Evolutionary conservation across 2,113 vertebrate species (phyloP), one percentile per base, ranked within the genome.

Genomic region (Turnix velox): DNA sequence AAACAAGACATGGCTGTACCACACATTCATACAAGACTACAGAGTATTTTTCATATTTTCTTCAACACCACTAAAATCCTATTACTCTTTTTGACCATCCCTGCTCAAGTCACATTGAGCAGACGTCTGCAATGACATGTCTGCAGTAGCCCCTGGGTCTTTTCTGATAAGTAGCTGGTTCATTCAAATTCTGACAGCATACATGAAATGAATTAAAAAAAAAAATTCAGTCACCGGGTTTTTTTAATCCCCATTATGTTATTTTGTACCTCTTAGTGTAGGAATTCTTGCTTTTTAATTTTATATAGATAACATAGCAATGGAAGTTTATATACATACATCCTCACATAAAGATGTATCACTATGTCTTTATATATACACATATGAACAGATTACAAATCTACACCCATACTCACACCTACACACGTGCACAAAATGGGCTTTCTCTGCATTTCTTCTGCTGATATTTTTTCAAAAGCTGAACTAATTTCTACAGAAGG

Each of bases 11-110:
- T 12, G 16, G 62, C 8, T 22, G 18, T 35, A 40, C 23, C 51
- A 39, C 13, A 66, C 81, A 94, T 83, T 94, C 67, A 94, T 62
- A 92, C 59, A 92, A 74, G 78, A 67, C 82, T 76, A 96, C 68
- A 61, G 67, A 84, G 3, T 61, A 39, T 75, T 91, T 92, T 92
- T 73, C 83, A 35, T 33, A 24, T 67, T 83, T 91, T 80, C 79
- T 93, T 83, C 83, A 88, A 28, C 13, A 89, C 61, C 91, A 37
- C 52, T 17, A 7, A 59, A 72, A 87, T 94, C 87, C 67, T 80
- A 61, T 90, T 94, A 89, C 76, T 71, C 76, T 94, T 92, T 97
- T 65, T 93, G 91, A 94, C 75, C 49, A 87, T 76, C 20, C 43
- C 62, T 72, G 68, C 74, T 95, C 68, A 55, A 72, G 40, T 46